Evolutionary conservation across 2,888 invertebrate species (phyloP), one percentile per base, ranked within the genome.

Genomic region (Osedax frankpressi): DNA sequence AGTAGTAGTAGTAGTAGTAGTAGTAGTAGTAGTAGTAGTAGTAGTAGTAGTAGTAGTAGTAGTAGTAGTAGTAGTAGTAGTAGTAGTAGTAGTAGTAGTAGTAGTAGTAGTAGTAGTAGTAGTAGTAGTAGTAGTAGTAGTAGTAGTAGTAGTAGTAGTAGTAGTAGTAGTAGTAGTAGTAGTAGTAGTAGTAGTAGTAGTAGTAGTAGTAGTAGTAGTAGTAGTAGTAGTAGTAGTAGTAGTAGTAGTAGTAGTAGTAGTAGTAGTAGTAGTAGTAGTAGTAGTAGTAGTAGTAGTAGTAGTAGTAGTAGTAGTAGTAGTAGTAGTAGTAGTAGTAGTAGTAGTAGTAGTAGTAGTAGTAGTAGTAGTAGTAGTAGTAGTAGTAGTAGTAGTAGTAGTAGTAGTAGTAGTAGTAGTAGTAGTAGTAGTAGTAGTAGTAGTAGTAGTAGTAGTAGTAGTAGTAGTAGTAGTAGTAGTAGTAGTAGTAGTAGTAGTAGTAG

Each of bases 71-170:
- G 73, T 75, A 76, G 76, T 73, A 76, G 76, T 73, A 75, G 73
- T 75, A 73, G 76, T 71, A 73, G 73, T 75, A 73, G 75, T 73
- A 75, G 76, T 73, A 75, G 76, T 71, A 75, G 75, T 75, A 26
- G 72, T 69, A 71, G 72, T 69, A 71, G 72, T 69, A 71, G 71
- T 26, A 73, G 71, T 26, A 70, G 70, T 29, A 70, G 70, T 29
- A 70, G 70, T 70, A 29, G 70, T 29, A 70, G 70, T 29, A 70
- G 70, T 70, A 44, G 70, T 29, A 70, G 70, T 29, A 70, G 70
- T 29, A 70, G 70, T 29, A 70, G 70, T 29, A 70, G 70, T 29
- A 70, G 70, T 29, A 27, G 70, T 29, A 70, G 70, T 29, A 70
- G 70, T 29, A 70, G 70, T 29, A 70, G 70, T 70, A 29, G 70